Percentiles rank a stretch among this genome's conserved stretches.
phyloP scores from a whole-genome alignment of 2,888 invertebrate genomes.

The Micoletzkya japonica region DNA sequence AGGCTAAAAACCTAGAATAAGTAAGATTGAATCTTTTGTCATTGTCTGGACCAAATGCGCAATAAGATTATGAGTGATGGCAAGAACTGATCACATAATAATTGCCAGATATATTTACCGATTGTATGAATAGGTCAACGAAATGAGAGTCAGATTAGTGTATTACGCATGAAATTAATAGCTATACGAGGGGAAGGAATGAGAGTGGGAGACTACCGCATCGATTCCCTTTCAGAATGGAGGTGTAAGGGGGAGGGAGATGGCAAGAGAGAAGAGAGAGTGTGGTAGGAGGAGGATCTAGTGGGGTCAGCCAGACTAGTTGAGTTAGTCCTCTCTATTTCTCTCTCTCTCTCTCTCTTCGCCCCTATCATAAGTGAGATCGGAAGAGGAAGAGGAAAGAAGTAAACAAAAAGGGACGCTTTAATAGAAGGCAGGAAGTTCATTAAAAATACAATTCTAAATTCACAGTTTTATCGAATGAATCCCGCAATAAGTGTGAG shows the following conservation, averaged over 20 bases:
- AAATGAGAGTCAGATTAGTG: background rate
- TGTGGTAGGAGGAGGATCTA: background rate
- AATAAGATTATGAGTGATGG: too few relatives aligned
- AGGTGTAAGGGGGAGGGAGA: background rate
- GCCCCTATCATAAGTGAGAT: background rate
- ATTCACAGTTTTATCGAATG: too few relatives aligned
- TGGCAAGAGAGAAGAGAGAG: background rate
- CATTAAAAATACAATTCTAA: background rate
- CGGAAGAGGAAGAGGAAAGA: background rate
- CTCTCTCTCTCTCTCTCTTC: background rate
- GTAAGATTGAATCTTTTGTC: too few relatives aligned
- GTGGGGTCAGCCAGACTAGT: background rate
- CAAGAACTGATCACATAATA: too few relatives aligned
- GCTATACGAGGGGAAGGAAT: background rate
- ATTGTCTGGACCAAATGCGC: too few relatives aligned
- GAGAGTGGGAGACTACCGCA: background rate
- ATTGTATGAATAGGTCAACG: too few relatives aligned
- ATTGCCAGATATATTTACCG: too few relatives aligned
- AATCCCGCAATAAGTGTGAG: background rate
- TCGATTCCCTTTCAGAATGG: too few relatives aligned
- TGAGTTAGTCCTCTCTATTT: background rate
- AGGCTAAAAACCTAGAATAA: too few relatives aligned
- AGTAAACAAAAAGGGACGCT: background rate
- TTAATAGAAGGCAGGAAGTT: background rate
- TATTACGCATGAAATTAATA: background rate